Evolutionary conservation across 2,888 invertebrate species (phyloP).

Genomic region (Phengaris alcon): DNA sequence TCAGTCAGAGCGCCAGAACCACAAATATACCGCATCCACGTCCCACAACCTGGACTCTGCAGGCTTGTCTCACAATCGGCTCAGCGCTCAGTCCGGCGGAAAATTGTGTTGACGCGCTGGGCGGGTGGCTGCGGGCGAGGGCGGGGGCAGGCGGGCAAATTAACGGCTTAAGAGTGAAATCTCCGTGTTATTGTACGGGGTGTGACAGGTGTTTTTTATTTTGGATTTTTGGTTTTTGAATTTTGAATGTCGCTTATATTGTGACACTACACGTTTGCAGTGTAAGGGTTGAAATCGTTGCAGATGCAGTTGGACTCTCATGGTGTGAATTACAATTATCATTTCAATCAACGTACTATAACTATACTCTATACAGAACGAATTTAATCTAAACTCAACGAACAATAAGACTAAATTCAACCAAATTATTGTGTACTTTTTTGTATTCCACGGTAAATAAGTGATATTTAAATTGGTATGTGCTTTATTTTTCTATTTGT

Average conservation of each 20-base stretch:
- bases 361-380: too few species aligned
- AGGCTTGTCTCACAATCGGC: constrained; percentile 77
- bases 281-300: background rate
- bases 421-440: too few species aligned
- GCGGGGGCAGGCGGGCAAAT: constrained; percentile 50
- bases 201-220: constrained; percentile 52
- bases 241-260: background rate
- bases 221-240: background rate
- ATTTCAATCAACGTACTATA: too few species aligned
- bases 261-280: background rate
- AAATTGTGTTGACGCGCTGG: constrained; percentile 76
- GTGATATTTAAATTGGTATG: too few species aligned
- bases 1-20: background rate
- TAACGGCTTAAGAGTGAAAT: constrained; percentile 72
- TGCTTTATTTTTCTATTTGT: too few species aligned
- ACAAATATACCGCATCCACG: constrained; percentile 34
- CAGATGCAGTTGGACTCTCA: too few species aligned
- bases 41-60: constrained; percentile 41
- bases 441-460: too few species aligned
- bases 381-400: too few species aligned
- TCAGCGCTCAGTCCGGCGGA: constrained; percentile 71
- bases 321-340: too few species aligned
- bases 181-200: constrained; percentile 71
- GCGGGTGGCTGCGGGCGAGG: constrained; percentile 37
- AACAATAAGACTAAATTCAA: too few species aligned